Evolutionary conservation across 2,888 invertebrate species (phyloP), one percentile per base, ranked within the genome.

Genomic region (Capitulum mitella): DNA sequence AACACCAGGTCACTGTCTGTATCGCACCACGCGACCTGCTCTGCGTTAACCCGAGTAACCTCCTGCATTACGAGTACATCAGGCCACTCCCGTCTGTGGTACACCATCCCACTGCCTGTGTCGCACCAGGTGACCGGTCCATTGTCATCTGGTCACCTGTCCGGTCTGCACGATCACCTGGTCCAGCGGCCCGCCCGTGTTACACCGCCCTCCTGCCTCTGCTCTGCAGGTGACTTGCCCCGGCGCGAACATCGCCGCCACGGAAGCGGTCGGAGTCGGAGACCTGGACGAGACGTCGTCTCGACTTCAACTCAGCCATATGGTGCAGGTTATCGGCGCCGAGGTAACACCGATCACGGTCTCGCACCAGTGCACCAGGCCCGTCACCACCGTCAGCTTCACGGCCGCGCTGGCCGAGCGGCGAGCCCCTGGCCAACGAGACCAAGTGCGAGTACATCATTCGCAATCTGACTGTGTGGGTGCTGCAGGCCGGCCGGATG

Each of bases 391-490:
- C n/a, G 58, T 58, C 29, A 29, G 10, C 58, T 58, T 58, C 58
- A 8, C n/a, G 10, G 58, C 58, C n/a, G 12, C 10, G 3, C 58
- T 58, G n/a, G 58, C 58, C 58, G 29, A 10, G 5, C 58, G n/a
- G n/a, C n/a, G 58, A 3, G n/a, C 12, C 58, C 10, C 12, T 58
- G n/a, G 29, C n/a, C 29, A 58, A 58, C 58, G n/a, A 12, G 1
- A 58, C 58, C 58, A 58, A 29, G n/a, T 58, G 58, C 58, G 58
- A 58, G 58, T 58, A 58, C 58, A 58, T 58, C 29, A 58, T 58
- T 29, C 58, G 58, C n/a, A 29, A 58, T 29, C n/a, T 58, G 58
- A 29, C n/a, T 29, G 29, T 58, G n/a, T 12, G n/a, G n/a, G n/a
- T 58, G 58, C 10, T 58, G 58, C 58, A 58, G 58, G 58, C n/a